Evolutionary conservation across 1,140 invertebrate species (phyloP).

Genomic region (Luehdorfia chinensis): DNA sequence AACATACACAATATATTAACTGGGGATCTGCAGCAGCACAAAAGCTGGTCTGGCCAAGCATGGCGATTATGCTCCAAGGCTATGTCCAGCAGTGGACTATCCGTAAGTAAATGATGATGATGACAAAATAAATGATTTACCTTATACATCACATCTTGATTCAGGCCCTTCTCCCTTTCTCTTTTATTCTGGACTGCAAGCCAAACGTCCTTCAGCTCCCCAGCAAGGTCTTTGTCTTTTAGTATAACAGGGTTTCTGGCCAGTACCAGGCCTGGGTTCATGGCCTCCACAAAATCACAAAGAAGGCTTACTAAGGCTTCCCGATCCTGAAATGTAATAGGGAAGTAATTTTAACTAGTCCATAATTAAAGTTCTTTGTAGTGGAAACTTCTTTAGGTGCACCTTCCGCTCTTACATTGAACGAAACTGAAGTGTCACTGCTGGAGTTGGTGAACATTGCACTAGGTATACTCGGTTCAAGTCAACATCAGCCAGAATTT

Average conservation of each 20-base stretch:
- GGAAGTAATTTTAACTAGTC: no score
- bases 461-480: no score
- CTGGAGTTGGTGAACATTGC: no score
- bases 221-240: slow-evolving; percentile 83
- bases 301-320: slow-evolving; percentile 81
- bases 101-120: no score
- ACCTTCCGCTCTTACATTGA: no score
- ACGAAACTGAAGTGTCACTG: no score
- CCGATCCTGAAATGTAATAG: slow-evolving; percentile 79
- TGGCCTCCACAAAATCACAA: slow-evolving; percentile 84
- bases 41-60: not conserved
- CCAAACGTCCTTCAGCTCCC: slow-evolving; percentile 86
- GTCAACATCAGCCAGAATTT: no score
- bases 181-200: slow-evolving; percentile 81
- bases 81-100: no score
- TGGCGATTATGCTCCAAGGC: no score
- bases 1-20: no score
- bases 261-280: slow-evolving; percentile 81
- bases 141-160: slow-evolving; percentile 73
- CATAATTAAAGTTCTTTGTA: no score
- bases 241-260: slow-evolving; percentile 79
- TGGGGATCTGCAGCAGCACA: not conserved
- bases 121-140: slow-evolving; percentile 25
- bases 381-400: no score
- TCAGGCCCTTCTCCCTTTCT: slow-evolving; percentile 78